These are phyloP conservation scores for Eulemur macaco DNA, from an alignment of 2,113 vertebrate species.

Conservation along the genomic window DNA sequence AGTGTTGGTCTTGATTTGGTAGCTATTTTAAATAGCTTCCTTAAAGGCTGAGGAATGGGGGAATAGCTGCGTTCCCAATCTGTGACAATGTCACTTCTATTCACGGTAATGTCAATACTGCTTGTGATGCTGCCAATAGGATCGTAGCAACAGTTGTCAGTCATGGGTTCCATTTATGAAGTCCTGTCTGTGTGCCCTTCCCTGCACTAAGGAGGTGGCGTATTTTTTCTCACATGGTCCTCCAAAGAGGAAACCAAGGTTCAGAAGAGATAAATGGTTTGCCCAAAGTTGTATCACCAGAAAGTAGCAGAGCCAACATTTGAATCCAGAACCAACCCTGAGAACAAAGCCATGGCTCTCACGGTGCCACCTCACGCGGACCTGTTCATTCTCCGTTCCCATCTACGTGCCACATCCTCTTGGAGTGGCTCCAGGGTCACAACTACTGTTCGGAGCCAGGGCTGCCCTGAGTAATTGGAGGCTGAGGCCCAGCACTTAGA, in stretches of 20 bases:
- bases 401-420: fast-evolving
- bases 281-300: background rate
- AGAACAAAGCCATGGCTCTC: background rate
- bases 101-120: background rate
- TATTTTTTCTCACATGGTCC: background rate
- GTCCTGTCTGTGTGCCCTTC: background rate
- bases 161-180: background rate
- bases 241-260: background rate
- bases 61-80: background rate
- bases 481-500: background rate
- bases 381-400: background rate
- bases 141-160: fast-evolving
- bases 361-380: fast-evolving
- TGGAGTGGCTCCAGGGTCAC: background rate
- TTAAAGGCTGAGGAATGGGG: background rate
- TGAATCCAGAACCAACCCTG: background rate
- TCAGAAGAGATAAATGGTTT: background rate
- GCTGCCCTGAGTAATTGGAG: background rate
- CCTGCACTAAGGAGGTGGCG: background rate
- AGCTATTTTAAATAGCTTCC: background rate
- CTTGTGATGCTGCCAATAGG: fast-evolving
- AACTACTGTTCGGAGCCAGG: background rate
- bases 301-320: background rate
- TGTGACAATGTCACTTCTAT: background rate
- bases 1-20: background rate